Conservation (phyloP, 2,113 vertebrate genomes). For the Odocoileus virginianus region DNA sequence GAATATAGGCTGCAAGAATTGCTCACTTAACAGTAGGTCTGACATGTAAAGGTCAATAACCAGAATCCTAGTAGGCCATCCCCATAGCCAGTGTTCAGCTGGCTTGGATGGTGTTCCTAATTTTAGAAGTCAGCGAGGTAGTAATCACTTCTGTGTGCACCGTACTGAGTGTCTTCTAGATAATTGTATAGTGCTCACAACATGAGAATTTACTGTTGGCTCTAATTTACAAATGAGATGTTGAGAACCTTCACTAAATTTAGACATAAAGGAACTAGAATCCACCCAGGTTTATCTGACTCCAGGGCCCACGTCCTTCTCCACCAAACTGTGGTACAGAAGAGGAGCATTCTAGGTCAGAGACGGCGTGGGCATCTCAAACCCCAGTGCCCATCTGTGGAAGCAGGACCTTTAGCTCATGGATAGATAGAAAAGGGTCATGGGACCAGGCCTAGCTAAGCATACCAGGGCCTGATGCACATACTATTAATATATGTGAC, state of each 20-base stretch:
- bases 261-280: not conserved
- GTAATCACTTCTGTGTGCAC: not conserved
- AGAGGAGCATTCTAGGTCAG: not conserved
- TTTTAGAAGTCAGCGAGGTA: not conserved
- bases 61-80: not conserved
- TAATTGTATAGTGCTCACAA: not conserved
- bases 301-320: not conserved
- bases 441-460: not conserved
- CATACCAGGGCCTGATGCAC: not conserved
- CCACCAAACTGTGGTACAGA: too few species aligned
- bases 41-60: not conserved
- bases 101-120: not conserved
- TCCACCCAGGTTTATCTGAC: not conserved
- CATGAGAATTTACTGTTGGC: not conserved
- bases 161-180: not conserved
- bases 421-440: not conserved
- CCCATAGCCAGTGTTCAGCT: not conserved
- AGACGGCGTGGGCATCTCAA: not conserved
- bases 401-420: not conserved
- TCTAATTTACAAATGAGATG: not conserved
- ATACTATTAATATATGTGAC: not conserved
- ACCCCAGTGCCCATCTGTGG: not conserved
- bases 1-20: not conserved
- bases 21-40: not conserved
- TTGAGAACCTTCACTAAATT: not conserved